These are phyloP conservation scores for Pteronura brasiliensis DNA, from an alignment of 2,113 vertebrate species.

Conservation along the genomic window DNA sequence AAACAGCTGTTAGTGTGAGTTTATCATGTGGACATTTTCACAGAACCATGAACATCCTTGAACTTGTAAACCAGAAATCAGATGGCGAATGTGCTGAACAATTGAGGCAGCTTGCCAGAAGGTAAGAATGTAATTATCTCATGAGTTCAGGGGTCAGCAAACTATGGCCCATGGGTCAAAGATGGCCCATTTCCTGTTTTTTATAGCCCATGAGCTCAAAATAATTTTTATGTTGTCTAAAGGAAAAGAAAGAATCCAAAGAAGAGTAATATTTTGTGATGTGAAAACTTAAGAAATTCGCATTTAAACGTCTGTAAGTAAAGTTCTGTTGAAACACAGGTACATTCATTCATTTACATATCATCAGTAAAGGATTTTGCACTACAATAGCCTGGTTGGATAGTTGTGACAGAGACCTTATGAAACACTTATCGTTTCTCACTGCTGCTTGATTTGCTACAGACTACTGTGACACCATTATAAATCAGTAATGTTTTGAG, in stretches of 20 bases:
- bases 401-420: neutral
- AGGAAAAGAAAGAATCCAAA: conserved; percentile 13
- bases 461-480: neutral
- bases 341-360: neutral
- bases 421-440: neutral
- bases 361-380: neutral
- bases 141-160: neutral
- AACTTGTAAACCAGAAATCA: conserved; percentile 93
- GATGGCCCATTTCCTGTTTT: neutral
- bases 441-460: neutral
- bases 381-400: neutral
- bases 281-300: conserved; percentile 3
- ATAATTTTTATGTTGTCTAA: neutral
- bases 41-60: conserved; percentile 96
- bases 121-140: conserved; percentile 80
- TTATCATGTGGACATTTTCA: conserved; percentile 97
- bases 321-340: neutral
- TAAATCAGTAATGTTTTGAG: neutral
- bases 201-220: neutral
- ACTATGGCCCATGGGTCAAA: neutral
- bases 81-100: conserved; percentile 95
- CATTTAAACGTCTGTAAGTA: neutral
- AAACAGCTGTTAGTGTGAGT: conserved; percentile 97
- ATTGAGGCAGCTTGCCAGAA: conserved; percentile 90
- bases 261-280: neutral